A percentile compares a stretch with the other conserved stretches of the same genome.
Evolutionary conservation across 35 echinoderm and acorn worm genomes (phyloP).

Genomic region (Holothuria glaberrima): DNA sequence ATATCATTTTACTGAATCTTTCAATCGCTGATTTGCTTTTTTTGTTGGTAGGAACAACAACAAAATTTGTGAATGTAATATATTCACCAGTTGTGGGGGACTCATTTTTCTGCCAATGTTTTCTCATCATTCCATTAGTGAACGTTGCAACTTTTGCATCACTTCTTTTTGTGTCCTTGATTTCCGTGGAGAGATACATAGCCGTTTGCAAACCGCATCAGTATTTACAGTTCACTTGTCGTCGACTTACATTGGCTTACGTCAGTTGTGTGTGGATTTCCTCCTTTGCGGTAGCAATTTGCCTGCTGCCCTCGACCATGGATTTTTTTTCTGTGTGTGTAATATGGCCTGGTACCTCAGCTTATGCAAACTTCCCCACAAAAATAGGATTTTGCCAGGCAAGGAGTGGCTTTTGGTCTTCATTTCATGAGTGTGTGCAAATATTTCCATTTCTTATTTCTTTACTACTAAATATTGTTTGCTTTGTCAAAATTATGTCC

Average conservation of each 20-base stretch:
- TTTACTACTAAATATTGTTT: conserved; percentile 45
- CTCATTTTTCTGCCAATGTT: conserved; percentile 39
- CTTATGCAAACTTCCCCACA: conserved; percentile 30
- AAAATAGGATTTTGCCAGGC: conserved; percentile 55
- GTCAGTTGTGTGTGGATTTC: conserved; percentile 54
- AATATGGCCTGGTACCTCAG: conserved; percentile 27
- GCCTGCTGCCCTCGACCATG: conserved; percentile 53
- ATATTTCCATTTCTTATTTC: conserved; percentile 71
- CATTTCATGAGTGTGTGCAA: conserved; percentile 49
- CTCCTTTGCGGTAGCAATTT: conserved; percentile 32
- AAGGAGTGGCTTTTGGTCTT: neutral
- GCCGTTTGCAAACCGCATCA: conserved; percentile 68
- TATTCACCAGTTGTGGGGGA: conserved; percentile 54
- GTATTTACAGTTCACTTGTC: conserved; percentile 21
- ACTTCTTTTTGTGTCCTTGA: conserved; percentile 59
- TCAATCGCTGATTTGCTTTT: conserved; percentile 62
- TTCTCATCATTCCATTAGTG: conserved; percentile 23
- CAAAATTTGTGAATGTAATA: conserved; percentile 52
- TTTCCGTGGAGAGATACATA: too few relatives aligned
- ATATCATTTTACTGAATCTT: too few relatives aligned
- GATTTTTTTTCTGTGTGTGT: too few relatives aligned
- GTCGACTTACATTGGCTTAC: conserved; percentile 13
- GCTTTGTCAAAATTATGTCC: conserved; percentile 62
- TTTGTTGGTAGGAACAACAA: conserved; percentile 49
- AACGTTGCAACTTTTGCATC: conserved; percentile 53